Base-by-base conservation (phyloP, 2,888 invertebrate genomes). In the Amphipyra berbera region DNA sequence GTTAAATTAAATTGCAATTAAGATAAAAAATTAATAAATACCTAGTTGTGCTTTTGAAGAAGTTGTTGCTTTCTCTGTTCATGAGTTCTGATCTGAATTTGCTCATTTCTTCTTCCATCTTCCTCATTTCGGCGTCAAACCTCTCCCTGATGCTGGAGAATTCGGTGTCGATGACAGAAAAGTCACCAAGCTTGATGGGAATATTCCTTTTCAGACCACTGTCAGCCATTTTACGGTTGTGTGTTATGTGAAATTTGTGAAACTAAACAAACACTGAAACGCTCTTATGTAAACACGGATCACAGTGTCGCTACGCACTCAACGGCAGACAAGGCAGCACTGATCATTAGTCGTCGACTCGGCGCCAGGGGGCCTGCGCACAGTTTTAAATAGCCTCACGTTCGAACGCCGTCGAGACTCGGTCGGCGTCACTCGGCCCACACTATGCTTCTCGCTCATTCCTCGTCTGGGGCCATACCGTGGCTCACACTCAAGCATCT, bases 21-120 rank as follows among this genome's bases (percentile, higher is more conserved):
- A 41, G 7, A 21, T 35, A 52, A 2, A 57, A 73, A 57, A 48
- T 37, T 79, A 82, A 92, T 92, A 91, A 88, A 88, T 96, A 98
- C 98, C 98, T 98, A 88, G 97, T 97, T 84, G 98, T 97, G 91
- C 97, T 97, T 95, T 98, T 97, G 95, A 98, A 98, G 95, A 98
- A 98, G 88, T 98, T 97, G 92, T 97, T 97, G 87, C 97, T 97
- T 93, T 98, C 98, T 87, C 98, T 97, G 93, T 98, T 98, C 97
- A 98, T 98, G 75, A 98, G 95, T 91, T 98, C 98, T 78, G 97
- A 97, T 84, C 98, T 96, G 95, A 98, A 98, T 95, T 97, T 97
- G 91, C 97, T 97, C 99, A 99, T 99, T 95, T 99, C 99, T 87
- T 99, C 99, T 95, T 99, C 99, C 98, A 99, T 99, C 95, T 98